These are phyloP conservation scores for Heliconius congener DNA, from an alignment of 1,140 invertebrate species.

Conservation along the genomic window DNA sequence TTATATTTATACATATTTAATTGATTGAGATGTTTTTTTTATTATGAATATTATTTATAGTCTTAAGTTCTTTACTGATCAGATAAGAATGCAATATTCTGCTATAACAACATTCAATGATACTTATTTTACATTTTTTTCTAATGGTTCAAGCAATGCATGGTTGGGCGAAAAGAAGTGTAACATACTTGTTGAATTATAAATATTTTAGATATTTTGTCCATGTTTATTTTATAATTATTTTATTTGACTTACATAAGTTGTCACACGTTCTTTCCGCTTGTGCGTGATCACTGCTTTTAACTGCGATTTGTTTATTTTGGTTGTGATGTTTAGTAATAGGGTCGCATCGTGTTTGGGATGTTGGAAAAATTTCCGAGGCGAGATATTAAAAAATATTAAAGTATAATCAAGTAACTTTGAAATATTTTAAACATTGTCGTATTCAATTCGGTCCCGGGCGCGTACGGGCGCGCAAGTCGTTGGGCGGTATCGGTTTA, in stretches of 20 bases:
- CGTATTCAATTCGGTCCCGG: conserved; percentile 50
- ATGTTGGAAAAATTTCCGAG: neutral
- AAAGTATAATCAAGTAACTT: too few relatives aligned
- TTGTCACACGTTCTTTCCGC: conserved; percentile 78
- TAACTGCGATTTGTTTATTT: conserved; percentile 60
- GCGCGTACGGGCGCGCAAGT: conserved; percentile 68
- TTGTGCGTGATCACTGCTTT: conserved; percentile 79
- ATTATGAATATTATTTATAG: neutral
- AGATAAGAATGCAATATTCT: conserved; percentile 16
- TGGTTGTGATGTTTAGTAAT: conserved; percentile 4
- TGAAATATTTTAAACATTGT: too few relatives aligned
- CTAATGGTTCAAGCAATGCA: conserved; percentile 71
- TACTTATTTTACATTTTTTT: neutral
- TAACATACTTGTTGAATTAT: conserved; percentile 61
- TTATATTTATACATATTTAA: too few relatives aligned
- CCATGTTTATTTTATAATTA: conserved; percentile 67
- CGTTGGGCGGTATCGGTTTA: conserved; percentile 47
- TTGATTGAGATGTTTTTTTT: too few relatives aligned
- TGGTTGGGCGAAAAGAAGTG: conserved; percentile 79
- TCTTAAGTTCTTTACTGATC: neutral
- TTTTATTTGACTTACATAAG: conserved; percentile 66
- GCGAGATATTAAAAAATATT: too few relatives aligned
- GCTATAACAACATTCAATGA: neutral
- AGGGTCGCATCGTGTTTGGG: conserved; percentile 10
- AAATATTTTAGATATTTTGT: conserved; percentile 66